Evolutionary conservation across 2,888 invertebrate species (phyloP).

Genomic region (Amblyjoppa proteus): DNA sequence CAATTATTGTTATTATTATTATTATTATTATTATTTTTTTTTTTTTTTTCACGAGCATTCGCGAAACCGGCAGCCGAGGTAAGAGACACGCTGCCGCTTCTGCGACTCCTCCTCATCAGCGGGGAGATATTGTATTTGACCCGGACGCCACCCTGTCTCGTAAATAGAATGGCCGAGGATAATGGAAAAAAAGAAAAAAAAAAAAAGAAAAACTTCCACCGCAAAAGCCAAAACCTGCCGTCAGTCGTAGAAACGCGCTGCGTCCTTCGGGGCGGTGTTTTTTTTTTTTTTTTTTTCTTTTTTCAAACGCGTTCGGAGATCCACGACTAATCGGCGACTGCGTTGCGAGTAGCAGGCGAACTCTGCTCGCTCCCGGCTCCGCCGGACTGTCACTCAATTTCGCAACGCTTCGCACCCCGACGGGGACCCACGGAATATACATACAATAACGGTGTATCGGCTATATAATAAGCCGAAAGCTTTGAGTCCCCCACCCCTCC

Average conservation of each 20-base stretch:
- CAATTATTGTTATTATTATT: not conserved
- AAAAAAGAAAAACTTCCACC: conserved; percentile 16
- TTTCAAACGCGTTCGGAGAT: conserved; percentile 62
- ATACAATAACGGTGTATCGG: conserved; percentile 21
- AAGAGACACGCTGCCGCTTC: conserved; percentile 20
- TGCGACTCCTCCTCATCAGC: conserved; percentile 33
- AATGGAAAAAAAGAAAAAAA: not conserved
- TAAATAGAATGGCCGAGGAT: conserved; percentile 35
- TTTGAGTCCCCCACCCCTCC: not conserved
- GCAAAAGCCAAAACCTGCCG: conserved; percentile 40
- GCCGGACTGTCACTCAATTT: conserved; percentile 68
- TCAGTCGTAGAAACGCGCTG: conserved; percentile 28
- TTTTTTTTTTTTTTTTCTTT: not conserved
- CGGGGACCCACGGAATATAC: conserved; percentile 38
- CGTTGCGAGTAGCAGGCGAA: conserved; percentile 46
- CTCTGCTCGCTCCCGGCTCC: conserved; percentile 39
- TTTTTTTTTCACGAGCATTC: conserved; percentile 5
- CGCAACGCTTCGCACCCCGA: conserved; percentile 68
- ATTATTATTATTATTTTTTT: not conserved
- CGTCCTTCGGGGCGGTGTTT: conserved; percentile 32
- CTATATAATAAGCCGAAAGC: conserved; percentile 24
- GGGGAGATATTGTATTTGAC: conserved; percentile 26
- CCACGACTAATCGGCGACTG: conserved; percentile 63
- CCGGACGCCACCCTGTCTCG: conserved; percentile 41
- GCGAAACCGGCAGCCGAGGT: conserved; percentile 8